These are phyloP conservation scores for Hirundo rustica DNA, from an alignment of 2,797 vertebrate species.

Conservation along the genomic window DNA sequence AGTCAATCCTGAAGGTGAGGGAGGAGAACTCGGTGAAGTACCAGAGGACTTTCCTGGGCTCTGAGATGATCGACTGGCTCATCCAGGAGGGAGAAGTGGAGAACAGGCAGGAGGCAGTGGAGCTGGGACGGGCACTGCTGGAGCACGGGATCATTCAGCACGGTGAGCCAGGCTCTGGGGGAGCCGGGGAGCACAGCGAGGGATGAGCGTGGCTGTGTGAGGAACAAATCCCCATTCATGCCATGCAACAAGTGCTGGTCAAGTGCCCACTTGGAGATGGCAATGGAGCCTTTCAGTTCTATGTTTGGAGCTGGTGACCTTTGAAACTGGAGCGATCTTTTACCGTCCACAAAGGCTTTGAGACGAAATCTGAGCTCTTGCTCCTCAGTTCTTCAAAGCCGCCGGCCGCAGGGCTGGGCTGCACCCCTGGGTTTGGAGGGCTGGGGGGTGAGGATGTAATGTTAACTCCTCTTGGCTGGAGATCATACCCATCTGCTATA, in stretches of 20 bases:
- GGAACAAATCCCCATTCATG: constrained; percentile 53
- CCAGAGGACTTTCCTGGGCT: constrained; percentile 83
- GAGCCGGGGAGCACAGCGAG: background rate
- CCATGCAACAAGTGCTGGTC: constrained; percentile 42
- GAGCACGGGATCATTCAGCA: constrained; percentile 89
- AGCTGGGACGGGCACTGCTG: constrained; percentile 81
- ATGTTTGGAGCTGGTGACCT: constrained; percentile 59
- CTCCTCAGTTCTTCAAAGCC: constrained; percentile 41
- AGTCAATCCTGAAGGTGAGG: constrained; percentile 81
- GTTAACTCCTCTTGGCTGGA: background rate
- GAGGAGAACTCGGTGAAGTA: constrained; percentile 82
- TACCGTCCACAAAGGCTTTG: background rate
- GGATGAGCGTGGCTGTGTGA: background rate
- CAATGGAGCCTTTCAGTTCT: constrained; percentile 48
- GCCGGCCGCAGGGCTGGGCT: background rate
- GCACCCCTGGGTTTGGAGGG: background rate
- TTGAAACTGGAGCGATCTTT: constrained; percentile 21
- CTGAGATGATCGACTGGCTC: constrained; percentile 86
- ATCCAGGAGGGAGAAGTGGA: constrained; percentile 83
- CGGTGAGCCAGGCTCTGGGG: constrained; percentile 63
- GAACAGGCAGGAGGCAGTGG: constrained; percentile 78
- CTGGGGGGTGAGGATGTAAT: background rate
- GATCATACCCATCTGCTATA: background rate
- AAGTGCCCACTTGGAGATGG: constrained; percentile 46
- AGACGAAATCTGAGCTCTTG: constrained; percentile 36